These are phyloP conservation scores for Parazoanthus atlanticus DNA, from an alignment of 92 coral and sea anemone genomes.

Conservation along the genomic window DNA sequence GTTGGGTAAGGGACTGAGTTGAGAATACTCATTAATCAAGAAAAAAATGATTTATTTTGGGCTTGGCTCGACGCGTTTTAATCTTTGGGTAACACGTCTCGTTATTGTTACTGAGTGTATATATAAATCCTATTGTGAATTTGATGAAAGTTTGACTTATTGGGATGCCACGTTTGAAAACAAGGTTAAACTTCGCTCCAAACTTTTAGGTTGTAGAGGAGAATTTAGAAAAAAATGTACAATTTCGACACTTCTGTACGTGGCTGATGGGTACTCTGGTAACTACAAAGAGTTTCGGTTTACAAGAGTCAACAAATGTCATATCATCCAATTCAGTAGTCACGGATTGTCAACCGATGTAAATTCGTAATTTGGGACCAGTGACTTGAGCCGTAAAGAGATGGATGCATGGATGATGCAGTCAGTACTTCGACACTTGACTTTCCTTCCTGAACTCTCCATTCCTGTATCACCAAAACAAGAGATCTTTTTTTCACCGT, in stretches of 20 bases:
- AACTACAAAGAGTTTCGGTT: conserved; percentile 16
- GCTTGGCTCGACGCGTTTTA: neutral
- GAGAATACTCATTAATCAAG: conserved; percentile 13
- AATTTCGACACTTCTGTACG: conserved; percentile 3
- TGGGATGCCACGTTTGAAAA: conserved; percentile 4
- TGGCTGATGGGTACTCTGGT: neutral
- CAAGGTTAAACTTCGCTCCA: neutral
- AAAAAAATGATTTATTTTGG: conserved; percentile 13
- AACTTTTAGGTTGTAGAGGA: neutral
- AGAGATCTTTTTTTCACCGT: neutral
- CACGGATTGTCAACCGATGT: conserved; percentile 34
- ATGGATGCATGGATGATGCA: neutral
- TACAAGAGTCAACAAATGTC: conserved; percentile 45
- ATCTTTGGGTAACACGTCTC: neutral
- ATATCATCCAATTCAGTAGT: conserved; percentile 35
- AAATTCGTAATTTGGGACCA: conserved; percentile 16
- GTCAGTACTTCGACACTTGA: neutral
- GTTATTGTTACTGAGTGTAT: neutral
- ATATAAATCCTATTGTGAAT: neutral
- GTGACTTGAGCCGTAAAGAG: neutral
- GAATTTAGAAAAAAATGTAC: conserved; percentile 2
- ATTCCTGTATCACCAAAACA: conserved; percentile 9
- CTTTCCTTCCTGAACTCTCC: conserved; percentile 10
- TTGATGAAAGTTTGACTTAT: neutral
- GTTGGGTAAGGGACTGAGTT: neutral